Base-by-base conservation (phyloP, 1,140 invertebrate species). In the Pogonomyrmex californicus region DNA sequence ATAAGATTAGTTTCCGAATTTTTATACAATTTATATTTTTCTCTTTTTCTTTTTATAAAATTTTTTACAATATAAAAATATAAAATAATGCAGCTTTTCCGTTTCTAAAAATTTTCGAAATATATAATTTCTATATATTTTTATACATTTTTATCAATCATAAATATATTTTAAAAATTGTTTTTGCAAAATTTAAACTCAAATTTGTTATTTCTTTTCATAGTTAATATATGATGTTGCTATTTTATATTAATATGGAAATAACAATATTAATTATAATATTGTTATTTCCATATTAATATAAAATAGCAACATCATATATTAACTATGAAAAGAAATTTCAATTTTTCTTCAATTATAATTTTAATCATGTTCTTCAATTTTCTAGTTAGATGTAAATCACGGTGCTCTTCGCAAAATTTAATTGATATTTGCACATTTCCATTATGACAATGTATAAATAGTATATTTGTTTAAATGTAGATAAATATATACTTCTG, bases 381-480 rank as follows among this genome's bases (percentile, higher is more conserved):
- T 7, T 44, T 44, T 44, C 41, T 6, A 44, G 1, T 63, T 14
- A 6, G 33, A 9, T 63, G 14, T 14, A 17, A 17, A 65, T n/a
- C 2, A 14, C n/a, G 6, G 4, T 23, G 33, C 33, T 14, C 33
- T 14, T 33, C 14, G 63, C 33, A n/a, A 65, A 23, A 23, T 23
- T 65, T 7, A 9, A 38, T 65, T 65, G 36, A 6, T 33, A 30
- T 47, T 23, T 47, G 17, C 3, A 49, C 12, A 71, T 51, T 71
- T 36, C 3, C 33, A 51, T 71, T 38, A 51, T 36, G 3, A 2
- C 23, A 30, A 49, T 9, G 41, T 49, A 49, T 68, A 51, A n/a
- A 36, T 30, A 17, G 4, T 30, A 68, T 68, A 51, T 71, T 51
- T 76, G 23, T 76, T 76, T 58, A 60, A 58, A 9, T 49, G 1